A percentile compares a stretch with the other conserved stretches of the same genome.
phyloP scores from a whole-genome alignment of 2,797 vertebrate species.

The Urophycis tenuis region DNA sequence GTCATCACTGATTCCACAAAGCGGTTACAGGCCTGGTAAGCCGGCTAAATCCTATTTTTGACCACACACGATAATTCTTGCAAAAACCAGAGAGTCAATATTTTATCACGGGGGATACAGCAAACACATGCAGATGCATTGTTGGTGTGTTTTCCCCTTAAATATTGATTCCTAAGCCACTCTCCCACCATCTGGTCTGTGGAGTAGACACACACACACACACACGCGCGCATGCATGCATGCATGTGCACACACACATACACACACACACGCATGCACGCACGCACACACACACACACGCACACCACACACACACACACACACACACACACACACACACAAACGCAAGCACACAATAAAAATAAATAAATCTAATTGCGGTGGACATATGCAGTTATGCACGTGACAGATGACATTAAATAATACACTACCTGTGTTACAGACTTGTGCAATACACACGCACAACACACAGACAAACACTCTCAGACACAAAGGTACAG shows the following conservation, averaged over 20 bases:
- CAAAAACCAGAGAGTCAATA: conserved; percentile 69
- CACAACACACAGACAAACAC: neutral
- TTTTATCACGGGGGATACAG: conserved; percentile 67
- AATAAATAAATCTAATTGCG: neutral
- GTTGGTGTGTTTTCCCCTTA: conserved; percentile 63
- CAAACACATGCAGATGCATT: conserved; percentile 69
- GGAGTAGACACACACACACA: conserved; percentile 38
- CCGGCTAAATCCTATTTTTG: conserved; percentile 63
- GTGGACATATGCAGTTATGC: conserved; percentile 6
- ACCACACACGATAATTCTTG: conserved; percentile 64
- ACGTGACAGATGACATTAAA: conserved; percentile 1
- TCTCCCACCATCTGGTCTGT: conserved; percentile 60
- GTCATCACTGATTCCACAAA: conserved; percentile 61
- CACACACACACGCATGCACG: neutral
- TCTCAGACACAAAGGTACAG: neutral
- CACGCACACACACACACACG: neutral
- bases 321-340: neutral
- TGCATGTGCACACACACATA: neutral
- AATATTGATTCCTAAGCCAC: conserved; percentile 64
- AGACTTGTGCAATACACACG: neutral
- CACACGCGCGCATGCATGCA: neutral
- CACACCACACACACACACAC: neutral
- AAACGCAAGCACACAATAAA: conserved; percentile 1
- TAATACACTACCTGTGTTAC: neutral
- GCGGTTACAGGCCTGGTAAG: conserved; percentile 55